Evolutionary conservation across 1,140 invertebrate genomes (phyloP), one percentile per base, ranked within the genome.

Genomic region (Harlomillsia oculata): DNA sequence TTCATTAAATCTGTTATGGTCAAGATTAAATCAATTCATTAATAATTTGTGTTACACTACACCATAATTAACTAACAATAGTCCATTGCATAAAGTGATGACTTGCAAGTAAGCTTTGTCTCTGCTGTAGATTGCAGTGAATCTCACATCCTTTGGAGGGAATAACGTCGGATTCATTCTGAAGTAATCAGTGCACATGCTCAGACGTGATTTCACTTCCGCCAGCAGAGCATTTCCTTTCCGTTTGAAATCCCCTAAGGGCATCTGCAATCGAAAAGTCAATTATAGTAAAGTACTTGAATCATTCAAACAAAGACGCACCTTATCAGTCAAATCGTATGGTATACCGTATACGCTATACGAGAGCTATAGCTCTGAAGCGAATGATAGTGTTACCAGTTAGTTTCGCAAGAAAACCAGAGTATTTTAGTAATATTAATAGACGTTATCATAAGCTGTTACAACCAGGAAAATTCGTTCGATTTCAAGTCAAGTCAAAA

Each of bases 51-150:
- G 18, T 60, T 61, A 2, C 23, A 41, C 26, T 14, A 3, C 29
- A 21, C 16, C 11, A 36, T 45, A 36, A 14, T 67, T n/a, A n/a
- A n/a, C n/a, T n/a, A n/a, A n/a, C n/a, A n/a, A n/a, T n/a, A n/a
- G n/a, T n/a, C n/a, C n/a, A n/a, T n/a, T n/a, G n/a, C n/a, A n/a
- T n/a, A n/a, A n/a, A n/a, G n/a, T n/a, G n/a, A n/a, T n/a, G n/a
- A n/a, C 82, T 80, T 72, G 86, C 84, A 89, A 77, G 70, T 89
- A 89, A 70, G 87, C 85, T 70, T 89, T 90, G 68, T 91, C 87
- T 52, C 84, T 78, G 51, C 81, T 84, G 69, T 89, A 93, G 55
- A 89, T 82, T 13, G 87, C 85, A 14, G 87, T 89, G 60, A 77
- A 75, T 9, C 67, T 63, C 32, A 85, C 81, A 40, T 77, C 79